Evolutionary conservation across 2,888 invertebrate species (phyloP), one percentile per base, ranked within the genome.

Genomic region (Shargacucullia verbasci): DNA sequence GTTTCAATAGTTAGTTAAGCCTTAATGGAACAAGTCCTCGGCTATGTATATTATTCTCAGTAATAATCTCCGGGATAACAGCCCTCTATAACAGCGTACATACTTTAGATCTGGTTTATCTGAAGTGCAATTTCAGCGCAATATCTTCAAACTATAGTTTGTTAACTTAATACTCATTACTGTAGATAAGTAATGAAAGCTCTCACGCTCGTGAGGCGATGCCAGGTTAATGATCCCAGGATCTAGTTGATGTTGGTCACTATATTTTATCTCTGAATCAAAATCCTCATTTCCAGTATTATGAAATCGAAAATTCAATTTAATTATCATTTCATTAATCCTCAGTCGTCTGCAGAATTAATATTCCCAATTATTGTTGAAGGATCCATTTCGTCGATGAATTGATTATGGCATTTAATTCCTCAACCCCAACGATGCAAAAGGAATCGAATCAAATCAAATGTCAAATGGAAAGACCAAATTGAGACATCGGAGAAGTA

Each of bases 111-210:
- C 47, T 49, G 12, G 41, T 54, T 69, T 67, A 71, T 67, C 50
- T 54, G 37, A 35, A 56, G 29, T 55, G 53, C 43, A 45, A 64
- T 60, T 57, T 37, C 34, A 37, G 43, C 14, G 15, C 29, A 54
- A 62, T 70, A 58, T 62, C 56, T 55, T 53, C 31, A 35, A 53
- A 49, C 53, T 47, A 61, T 61, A 57, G 61, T 59, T 68, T 59
- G 44, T 48, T 72, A 73, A 72, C 73, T 76, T 74, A 71, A 75
- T 71, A 62, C 72, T 76, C 71, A 79, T 78, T 75, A 76, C 55
- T 52, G 50, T n/a, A 67, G 67, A 70, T 70, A 74, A 72, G 68
- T 64, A 72, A 75, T 76, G 70, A 68, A 81, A 72, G 73, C 72
- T 77, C 76, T 77, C 76, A 82, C 79, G 78, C 62, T 71, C 66